Evolutionary conservation across 2,797 vertebrate species (phyloP), one percentile per base, ranked within the genome.

Genomic region (Loriculus beryllinus): DNA sequence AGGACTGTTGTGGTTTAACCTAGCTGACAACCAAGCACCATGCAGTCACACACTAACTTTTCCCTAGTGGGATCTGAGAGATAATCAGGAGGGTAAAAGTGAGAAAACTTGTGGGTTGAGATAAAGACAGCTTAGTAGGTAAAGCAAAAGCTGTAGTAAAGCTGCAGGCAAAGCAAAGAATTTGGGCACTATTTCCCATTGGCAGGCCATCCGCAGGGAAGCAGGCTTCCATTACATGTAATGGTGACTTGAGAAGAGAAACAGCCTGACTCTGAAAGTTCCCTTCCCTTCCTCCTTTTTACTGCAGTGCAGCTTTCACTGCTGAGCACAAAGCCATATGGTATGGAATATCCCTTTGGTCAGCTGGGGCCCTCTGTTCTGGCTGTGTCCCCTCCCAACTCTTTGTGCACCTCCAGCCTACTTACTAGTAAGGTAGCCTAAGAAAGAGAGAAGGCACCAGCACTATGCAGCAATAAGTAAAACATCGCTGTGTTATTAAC

Each of bases 31-130:
- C 45, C 82, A 40, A 86, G 69, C 65, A 31, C 33, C 69, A 81
- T 1, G 3, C 12, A 77, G 37, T 29, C n/a, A 35, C 2, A 5
- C 0, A 2, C 12, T 70, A 20, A 10, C 26, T 68, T 54, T 56
- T 39, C 16, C 14, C 19, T 16, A 64, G 16, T 48, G 62, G 37
- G 28, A 74, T 37, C 11, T 17, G 23, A 10, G 8, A 84, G 59
- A 45, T 45, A 89, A 70, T 57, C 7, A 10, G 43, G 49, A 84
- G 14, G 21, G 23, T 63, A 48, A 43, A 94, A 85, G 37, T 65
- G 59, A 74, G 54, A 70, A 75, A 74, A 67, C 19, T 4, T 45
- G 26, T 37, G 26, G 11, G 35, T 14, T 74, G 60, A 78, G 51
- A 57, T 70, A 74, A 52, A 62, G 37, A 51, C 31, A 40, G n/a